Conservation (phyloP, 1,140 invertebrate genomes). For the Bombus waltoni region DNA sequence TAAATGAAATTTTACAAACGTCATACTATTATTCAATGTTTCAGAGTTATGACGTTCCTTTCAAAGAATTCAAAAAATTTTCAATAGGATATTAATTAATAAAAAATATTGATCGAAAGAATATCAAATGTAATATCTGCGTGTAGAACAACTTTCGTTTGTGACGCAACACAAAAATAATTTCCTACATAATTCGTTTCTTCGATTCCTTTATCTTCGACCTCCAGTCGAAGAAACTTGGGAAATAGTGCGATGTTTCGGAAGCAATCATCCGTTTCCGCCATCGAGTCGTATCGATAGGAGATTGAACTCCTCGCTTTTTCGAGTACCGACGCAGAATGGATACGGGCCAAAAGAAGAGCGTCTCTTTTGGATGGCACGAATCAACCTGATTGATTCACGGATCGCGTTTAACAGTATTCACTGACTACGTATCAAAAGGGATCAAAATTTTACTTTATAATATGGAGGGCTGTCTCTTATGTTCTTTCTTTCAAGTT, state of each 20-base stretch:
- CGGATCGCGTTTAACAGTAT: slow-evolving; percentile 33
- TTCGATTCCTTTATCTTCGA: neutral
- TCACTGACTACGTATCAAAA: slow-evolving; percentile 1
- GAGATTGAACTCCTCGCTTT: slow-evolving; percentile 56
- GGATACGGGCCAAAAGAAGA: slow-evolving; percentile 60
- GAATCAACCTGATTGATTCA: slow-evolving; percentile 18
- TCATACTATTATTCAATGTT: neutral
- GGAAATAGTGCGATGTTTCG: slow-evolving; percentile 63
- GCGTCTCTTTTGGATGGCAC: neutral
- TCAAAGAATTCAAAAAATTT: no score
- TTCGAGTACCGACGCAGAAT: slow-evolving; percentile 50
- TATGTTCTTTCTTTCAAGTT: neutral
- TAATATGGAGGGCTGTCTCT: no score
- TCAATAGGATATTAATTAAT: neutral
- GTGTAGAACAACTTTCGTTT: neutral
- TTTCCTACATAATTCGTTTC: neutral
- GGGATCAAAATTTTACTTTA: slow-evolving; percentile 1
- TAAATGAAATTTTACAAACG: neutral
- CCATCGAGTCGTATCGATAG: slow-evolving; percentile 45
- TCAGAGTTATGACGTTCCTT: neutral
- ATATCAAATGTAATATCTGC: no score
- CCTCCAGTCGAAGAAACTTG: slow-evolving; percentile 30
- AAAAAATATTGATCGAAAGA: neutral
- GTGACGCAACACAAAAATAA: neutral
- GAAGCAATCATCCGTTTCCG: slow-evolving; percentile 66